A percentile compares a stretch with the other conserved stretches of the same genome.
Conservation (phyloP, 2,797 vertebrate species). For the Schizopygopsis pylzovi region DNA sequence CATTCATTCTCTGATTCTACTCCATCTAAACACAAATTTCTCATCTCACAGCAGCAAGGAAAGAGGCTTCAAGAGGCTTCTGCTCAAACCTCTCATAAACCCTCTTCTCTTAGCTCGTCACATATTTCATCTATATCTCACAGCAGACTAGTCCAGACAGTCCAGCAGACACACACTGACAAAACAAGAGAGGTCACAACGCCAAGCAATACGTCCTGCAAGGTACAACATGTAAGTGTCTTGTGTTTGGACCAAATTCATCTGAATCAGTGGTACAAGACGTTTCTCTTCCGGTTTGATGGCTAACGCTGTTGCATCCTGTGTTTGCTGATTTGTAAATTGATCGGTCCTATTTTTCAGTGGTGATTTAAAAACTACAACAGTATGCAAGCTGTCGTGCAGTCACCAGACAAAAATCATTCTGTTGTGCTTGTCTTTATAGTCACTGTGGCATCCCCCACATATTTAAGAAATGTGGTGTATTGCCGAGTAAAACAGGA, state of each 20-base stretch:
- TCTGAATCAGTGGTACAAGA: not conserved
- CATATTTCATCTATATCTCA: not conserved
- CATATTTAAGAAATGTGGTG: no score
- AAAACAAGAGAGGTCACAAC: slow-evolving; percentile 8
- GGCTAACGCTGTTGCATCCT: not conserved
- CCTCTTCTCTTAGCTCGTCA: not conserved
- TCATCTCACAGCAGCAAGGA: not conserved
- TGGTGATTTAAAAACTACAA: not conserved
- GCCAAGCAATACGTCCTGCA: not conserved
- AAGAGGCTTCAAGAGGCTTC: not conserved
- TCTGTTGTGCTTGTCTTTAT: no score
- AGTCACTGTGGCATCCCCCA: not conserved
- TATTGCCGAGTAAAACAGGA: no score
- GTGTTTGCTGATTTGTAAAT: not conserved
- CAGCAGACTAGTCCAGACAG: not conserved
- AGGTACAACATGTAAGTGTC: slow-evolving; percentile 32
- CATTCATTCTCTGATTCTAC: not conserved
- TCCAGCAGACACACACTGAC: not conserved
- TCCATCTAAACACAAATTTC: not conserved
- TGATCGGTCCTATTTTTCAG: not conserved
- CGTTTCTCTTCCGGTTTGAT: not conserved
- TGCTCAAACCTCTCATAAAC: slow-evolving; percentile 18
- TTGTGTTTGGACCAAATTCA: not conserved
- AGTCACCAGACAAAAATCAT: not conserved
- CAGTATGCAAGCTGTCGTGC: not conserved